Evolutionary conservation across 2,888 invertebrate species (phyloP).

Genomic region (Dynastes tityus): DNA sequence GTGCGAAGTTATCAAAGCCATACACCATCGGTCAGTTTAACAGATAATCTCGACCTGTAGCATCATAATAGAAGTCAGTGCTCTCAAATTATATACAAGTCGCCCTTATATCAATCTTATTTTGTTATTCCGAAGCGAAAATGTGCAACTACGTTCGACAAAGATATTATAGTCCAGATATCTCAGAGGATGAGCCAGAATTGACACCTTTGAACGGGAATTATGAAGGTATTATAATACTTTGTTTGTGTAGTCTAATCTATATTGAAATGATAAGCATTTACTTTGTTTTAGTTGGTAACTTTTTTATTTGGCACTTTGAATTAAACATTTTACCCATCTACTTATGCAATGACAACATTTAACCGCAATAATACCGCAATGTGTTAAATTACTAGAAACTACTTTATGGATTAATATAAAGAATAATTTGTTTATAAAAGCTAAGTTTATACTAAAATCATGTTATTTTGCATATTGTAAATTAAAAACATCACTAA

Average conservation of each 20-base stretch:
- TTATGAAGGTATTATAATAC: conserved; percentile 6
- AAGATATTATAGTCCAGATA: conserved; percentile 6
- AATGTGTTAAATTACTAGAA: too few species aligned
- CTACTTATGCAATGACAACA: too few species aligned
- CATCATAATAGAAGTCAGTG: background rate
- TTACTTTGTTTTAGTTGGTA: too few species aligned
- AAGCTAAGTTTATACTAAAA: too few species aligned
- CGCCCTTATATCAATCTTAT: background rate
- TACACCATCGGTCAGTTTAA: background rate
- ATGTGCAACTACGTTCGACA: conserved; percentile 18
- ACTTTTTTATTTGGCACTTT: too few species aligned
- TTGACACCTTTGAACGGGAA: background rate
- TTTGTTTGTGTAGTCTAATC: background rate
- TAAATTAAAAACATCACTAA: too few species aligned
- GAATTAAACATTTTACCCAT: too few species aligned
- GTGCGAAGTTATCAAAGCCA: background rate
- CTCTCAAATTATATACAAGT: background rate
- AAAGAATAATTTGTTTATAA: too few species aligned
- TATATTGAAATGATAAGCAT: too few species aligned
- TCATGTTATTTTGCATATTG: too few species aligned
- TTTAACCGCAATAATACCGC: too few species aligned
- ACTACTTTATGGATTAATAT: too few species aligned
- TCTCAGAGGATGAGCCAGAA: background rate
- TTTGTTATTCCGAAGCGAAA: background rate
- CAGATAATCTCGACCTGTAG: background rate